These are phyloP conservation scores for Chrysomallon squamiferum DNA, from an alignment of 1,140 invertebrate genomes.

Conservation along the genomic window DNA sequence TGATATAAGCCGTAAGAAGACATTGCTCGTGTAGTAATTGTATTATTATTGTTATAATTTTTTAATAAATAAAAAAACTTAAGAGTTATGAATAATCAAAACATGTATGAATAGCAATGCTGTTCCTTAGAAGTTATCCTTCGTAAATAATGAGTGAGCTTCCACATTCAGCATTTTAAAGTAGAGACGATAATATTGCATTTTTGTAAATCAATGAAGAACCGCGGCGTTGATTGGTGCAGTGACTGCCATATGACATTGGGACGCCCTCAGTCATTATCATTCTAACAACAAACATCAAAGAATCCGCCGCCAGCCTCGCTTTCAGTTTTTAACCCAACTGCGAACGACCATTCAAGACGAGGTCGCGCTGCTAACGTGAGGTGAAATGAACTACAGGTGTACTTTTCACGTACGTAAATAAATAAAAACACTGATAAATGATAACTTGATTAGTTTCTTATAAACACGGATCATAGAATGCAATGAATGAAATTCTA, in stretches of 20 bases:
- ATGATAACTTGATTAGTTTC: too few species aligned
- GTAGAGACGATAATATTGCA: slow-evolving; percentile 1
- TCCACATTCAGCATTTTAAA: neutral
- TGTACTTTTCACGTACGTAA: too few species aligned
- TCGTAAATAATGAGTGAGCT: neutral
- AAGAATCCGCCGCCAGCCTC: slow-evolving; percentile 3
- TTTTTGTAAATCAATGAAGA: neutral
- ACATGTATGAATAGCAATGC: neutral
- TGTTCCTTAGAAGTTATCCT: neutral
- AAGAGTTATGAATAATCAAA: too few species aligned
- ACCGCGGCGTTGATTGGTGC: neutral
- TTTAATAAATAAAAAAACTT: too few species aligned
- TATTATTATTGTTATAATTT: neutral
- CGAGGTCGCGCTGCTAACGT: too few species aligned
- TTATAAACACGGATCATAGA: too few species aligned
- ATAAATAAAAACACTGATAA: too few species aligned
- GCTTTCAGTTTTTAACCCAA: neutral
- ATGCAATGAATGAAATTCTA: too few species aligned
- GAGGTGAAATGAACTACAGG: too few species aligned
- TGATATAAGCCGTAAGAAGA: slow-evolving; percentile 3
- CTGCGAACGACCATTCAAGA: too few species aligned
- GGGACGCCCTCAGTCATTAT: slow-evolving; percentile 4
- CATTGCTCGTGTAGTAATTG: neutral
- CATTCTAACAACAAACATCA: neutral
- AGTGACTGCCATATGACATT: neutral